A percentile compares a stretch with the other conserved stretches of the same genome.
phyloP scores from a whole-genome alignment of 2,797 vertebrate genomes.

The Liparis tanakae region DNA sequence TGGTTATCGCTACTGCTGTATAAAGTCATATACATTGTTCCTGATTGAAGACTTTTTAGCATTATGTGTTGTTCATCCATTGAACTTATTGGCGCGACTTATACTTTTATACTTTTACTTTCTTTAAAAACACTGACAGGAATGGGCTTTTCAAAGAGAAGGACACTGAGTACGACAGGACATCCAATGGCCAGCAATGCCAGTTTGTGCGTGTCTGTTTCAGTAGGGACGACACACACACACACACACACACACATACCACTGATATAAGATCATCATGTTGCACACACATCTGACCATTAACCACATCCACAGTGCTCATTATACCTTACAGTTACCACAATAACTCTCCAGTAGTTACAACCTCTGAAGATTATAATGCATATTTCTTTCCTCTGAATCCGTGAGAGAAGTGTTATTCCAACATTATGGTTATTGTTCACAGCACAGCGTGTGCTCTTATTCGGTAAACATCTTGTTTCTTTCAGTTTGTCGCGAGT shows the following conservation, averaged over 20 bases:
- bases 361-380: neutral
- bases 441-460: neutral
- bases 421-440: neutral
- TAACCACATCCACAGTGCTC: slow-evolving; percentile 15
- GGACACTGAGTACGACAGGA: slow-evolving; percentile 24
- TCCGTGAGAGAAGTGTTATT: neutral
- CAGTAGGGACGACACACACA: slow-evolving; percentile 10
- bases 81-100: slow-evolving; percentile 25
- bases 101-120: slow-evolving; percentile 27
- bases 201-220: slow-evolving; percentile 43
- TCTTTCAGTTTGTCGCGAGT: neutral
- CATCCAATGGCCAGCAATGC: slow-evolving; percentile 23
- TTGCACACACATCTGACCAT: slow-evolving; percentile 6
- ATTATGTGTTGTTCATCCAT: neutral
- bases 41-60: neutral
- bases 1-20: neutral
- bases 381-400: neutral
- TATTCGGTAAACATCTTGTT: slow-evolving; percentile 21
- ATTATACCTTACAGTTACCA: neutral
- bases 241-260: slow-evolving; percentile 44
- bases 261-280: slow-evolving; percentile 54
- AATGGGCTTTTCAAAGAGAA: slow-evolving; percentile 23
- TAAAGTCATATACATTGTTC: slow-evolving; percentile 5
- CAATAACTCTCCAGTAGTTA: neutral
- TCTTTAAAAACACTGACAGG: slow-evolving; percentile 21